Base-by-base conservation (phyloP, 2,888 invertebrate species). In the Dinocampus coccinellae region DNA sequence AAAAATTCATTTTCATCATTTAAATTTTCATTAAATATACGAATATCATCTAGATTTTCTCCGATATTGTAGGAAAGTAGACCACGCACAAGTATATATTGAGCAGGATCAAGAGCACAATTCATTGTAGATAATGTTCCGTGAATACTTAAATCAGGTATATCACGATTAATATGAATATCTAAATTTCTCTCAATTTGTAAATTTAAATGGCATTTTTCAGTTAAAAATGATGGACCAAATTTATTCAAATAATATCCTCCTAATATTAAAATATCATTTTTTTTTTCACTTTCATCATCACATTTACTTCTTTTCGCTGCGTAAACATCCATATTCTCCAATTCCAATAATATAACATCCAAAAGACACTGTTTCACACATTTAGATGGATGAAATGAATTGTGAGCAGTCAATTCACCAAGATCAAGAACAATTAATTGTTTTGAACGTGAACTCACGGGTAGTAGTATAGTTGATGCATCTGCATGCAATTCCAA, bases 21-120 rank as follows among this genome's bases (percentile, higher is more conserved):
- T 63, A 80, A 11, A 36, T 87, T 83, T 13, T 83, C 81, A 74
- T 83, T 80, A 33, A 83, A 83, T 2, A 76, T 70, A 75, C 76
- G 88, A 60, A 93, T 89, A 78, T 93, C 92, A 76, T 94, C 93
- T 13, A 95, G 90, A 79, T 91, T 90, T 88, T 97, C 98, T 0
- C 96, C 97, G 75, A 98, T 92, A 89, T 98, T 98, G 88, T 95
- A 94, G 1, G 93, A 91, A 7, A 98, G 89, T 72, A 98, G 91
- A 20, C 97, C 97, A 73, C 95, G 91, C 66, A 98, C 91, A 53
- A 98, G 89, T 86, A 94, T 93, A 88, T 97, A 98, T 87, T 97
- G 97, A 62, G 92, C 91, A 62, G 94, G 90, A 88, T 96, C 95
- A 70, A 98, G 87, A 57, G 93, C 91, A 74, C 93, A 93, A 87